Percentiles rank a stretch among this genome's conserved stretches.
phyloP scores from a whole-genome alignment of 2,113 vertebrate genomes.

The Platycercus adscitus region DNA sequence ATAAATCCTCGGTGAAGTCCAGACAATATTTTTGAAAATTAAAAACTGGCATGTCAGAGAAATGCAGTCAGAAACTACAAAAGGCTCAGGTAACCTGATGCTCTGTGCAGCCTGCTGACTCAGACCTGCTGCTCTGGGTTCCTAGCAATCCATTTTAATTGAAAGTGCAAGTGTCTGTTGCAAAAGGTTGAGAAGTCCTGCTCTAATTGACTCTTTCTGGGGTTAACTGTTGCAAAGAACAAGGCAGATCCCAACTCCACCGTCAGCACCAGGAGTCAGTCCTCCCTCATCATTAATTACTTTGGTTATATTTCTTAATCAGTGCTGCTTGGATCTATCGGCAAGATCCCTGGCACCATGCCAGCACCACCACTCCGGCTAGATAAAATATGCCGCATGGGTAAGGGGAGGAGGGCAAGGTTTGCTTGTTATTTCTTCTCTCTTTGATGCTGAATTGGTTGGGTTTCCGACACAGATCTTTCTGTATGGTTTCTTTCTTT shows the following conservation, averaged over 20 bases:
- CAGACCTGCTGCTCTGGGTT: background rate
- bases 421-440: slow-evolving; percentile 4
- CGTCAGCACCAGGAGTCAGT: background rate
- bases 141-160: slow-evolving; percentile 42
- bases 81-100: background rate
- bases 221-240: slow-evolving; percentile 7
- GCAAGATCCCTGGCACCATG: background rate
- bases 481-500: background rate
- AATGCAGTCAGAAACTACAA: slow-evolving; percentile 9
- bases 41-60: background rate
- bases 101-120: slow-evolving; percentile 39
- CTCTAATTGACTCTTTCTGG: slow-evolving; percentile 60
- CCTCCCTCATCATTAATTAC: slow-evolving; percentile 61
- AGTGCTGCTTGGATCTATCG: background rate
- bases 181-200: slow-evolving; percentile 54
- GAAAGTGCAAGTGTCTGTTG: slow-evolving; percentile 13
- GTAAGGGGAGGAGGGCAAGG: slow-evolving; percentile 12
- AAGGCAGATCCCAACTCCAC: slow-evolving; percentile 11
- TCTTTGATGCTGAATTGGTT: slow-evolving; percentile 42
- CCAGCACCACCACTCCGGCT: slow-evolving; percentile 5
- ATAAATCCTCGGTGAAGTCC: background rate
- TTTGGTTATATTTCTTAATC: slow-evolving; percentile 54
- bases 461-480: background rate
- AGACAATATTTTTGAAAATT: slow-evolving; percentile 18
- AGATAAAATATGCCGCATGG: background rate